Evolutionary conservation across 2,113 vertebrate genomes (phyloP).

Genomic region (Apistogramma diplotaenia): DNA sequence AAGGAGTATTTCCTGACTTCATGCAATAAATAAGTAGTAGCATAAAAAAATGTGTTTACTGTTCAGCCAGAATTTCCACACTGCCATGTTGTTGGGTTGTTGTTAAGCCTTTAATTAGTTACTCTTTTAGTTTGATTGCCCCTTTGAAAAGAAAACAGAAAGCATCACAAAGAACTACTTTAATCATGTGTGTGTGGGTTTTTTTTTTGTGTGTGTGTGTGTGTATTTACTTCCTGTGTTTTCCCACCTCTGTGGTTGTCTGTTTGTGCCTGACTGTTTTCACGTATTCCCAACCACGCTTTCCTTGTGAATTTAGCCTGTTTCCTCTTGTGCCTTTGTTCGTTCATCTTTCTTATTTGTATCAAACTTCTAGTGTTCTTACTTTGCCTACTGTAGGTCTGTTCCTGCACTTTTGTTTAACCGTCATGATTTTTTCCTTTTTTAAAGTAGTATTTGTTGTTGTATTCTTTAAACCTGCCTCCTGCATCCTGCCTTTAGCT

Average conservation of each 20-base stretch:
- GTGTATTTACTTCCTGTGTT: neutral
- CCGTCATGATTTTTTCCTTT: neutral
- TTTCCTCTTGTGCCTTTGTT: neutral
- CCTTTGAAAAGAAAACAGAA: no score
- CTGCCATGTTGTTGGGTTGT: no score
- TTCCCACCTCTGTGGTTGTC: neutral
- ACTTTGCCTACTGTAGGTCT: neutral
- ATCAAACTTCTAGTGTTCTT: neutral
- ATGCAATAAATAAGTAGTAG: neutral
- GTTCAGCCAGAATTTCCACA: neutral
- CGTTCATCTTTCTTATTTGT: neutral
- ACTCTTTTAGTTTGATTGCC: no score
- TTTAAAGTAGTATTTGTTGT: neutral
- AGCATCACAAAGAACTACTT: no score
- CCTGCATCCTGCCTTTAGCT: neutral
- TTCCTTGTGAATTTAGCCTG: neutral
- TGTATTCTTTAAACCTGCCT: neutral
- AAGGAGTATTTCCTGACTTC: neutral
- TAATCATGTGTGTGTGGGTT: no score
- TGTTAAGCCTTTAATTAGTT: no score
- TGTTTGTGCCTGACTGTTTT: neutral
- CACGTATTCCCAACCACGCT: neutral
- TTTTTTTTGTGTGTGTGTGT: no score
- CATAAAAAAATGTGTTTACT: neutral
- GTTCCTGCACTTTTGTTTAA: neutral